Evolutionary conservation across 2,888 invertebrate genomes (phyloP).

Genomic region (Nomada ruficornis): DNA sequence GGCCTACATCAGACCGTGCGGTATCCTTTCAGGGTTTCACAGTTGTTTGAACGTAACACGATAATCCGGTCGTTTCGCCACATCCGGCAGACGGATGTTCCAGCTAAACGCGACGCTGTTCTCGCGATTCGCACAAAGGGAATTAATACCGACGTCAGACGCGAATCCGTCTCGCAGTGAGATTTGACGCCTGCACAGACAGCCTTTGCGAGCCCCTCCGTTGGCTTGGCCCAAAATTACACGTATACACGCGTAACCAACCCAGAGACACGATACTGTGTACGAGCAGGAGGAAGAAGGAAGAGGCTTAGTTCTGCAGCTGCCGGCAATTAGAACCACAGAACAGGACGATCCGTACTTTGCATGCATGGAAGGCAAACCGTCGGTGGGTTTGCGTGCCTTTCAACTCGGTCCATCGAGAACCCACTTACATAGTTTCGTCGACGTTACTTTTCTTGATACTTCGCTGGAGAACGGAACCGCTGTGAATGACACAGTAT

Average conservation of each 20-base stretch:
- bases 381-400: slow-evolving; percentile 23
- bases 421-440: slow-evolving; percentile 15
- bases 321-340: slow-evolving; percentile 65
- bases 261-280: slow-evolving; percentile 23
- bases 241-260: slow-evolving; percentile 38
- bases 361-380: slow-evolving; percentile 62
- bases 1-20: too few species aligned
- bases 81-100: slow-evolving; percentile 6
- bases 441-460: slow-evolving; percentile 18
- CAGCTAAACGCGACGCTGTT: slow-evolving; percentile 16
- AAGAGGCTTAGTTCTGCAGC: slow-evolving; percentile 50
- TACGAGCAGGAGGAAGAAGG: too few species aligned
- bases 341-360: slow-evolving; percentile 48
- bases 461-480: background rate
- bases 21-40: too few species aligned
- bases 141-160: slow-evolving; percentile 62
- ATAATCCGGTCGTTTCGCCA: background rate
- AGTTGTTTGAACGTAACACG: slow-evolving; percentile 1
- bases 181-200: slow-evolving; percentile 51
- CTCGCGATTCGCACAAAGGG: slow-evolving; percentile 54
- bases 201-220: slow-evolving; percentile 53
- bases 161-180: slow-evolving; percentile 48
- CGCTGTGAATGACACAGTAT: too few species aligned
- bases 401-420: background rate
- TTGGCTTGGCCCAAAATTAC: slow-evolving; percentile 41